Evolutionary conservation across 2,797 vertebrate species (phyloP), one percentile per base, ranked within the genome.

Genomic region (Corythornis leucogaster): DNA sequence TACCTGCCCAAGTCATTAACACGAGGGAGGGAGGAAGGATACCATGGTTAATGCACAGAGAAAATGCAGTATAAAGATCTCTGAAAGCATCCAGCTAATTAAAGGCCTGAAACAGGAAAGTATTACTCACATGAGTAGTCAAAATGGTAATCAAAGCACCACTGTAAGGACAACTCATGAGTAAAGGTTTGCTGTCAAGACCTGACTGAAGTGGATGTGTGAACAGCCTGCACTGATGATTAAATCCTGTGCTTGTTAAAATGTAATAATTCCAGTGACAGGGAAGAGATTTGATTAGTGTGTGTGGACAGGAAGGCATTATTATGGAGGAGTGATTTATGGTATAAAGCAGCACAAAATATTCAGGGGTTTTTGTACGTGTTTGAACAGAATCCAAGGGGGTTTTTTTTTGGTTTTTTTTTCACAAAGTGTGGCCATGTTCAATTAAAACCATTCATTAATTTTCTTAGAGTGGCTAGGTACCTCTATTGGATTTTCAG

Each of bases 221-320:
- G 86, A 80, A 89, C 94, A 95, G 43, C 35, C 73, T 80, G 80
- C 35, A 68, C 75, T 26, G 54, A 92, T 95, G 90, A 93, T 95
- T 96, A 96, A 96, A 92, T 94, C 81, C 71, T 71, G 88, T 85
- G 84, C 88, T 85, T 96, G 95, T 94, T 96, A 94, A 95, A 95
- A 94, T 94, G 86, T 94, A 96, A 93, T 96, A 95, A 96, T 93
- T 96, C 35, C 75, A 89, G 35, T 95, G 95, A 94, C 91, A 94
- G 54, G 84, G 75, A 82, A 85, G 93, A 94, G 80, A 87, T 92
- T 93, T 95, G 94, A 96, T 96, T 94, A 96, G 95, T 96, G 83
- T 91, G 78, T 88, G 94, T 93, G 73, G 62, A 80, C 91, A 96
- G 91, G 71, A 95, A 92, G 71, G 28, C 51, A 89, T 94, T 92